phyloP scores from a whole-genome alignment of 1,140 invertebrate genomes.

The Papilio aristodemus region DNA sequence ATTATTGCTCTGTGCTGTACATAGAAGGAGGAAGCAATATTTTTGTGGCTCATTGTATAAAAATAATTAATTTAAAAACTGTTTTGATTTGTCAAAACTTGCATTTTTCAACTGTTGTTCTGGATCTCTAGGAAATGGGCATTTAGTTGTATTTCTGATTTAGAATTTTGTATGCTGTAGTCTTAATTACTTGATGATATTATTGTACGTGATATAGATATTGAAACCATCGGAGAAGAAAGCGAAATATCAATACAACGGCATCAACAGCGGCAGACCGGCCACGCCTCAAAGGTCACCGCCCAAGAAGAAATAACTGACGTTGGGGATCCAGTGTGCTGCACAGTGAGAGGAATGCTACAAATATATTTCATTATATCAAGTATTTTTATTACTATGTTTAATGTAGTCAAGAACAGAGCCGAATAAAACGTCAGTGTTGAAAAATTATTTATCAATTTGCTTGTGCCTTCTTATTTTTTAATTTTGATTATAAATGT shows the following conservation, averaged over 20 bases:
- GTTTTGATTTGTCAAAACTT: no score
- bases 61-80: no score
- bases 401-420: slow-evolving; percentile 66
- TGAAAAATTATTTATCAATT: slow-evolving; percentile 75
- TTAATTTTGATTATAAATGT: slow-evolving; percentile 65
- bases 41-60: no score
- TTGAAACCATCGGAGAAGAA: slow-evolving; percentile 99
- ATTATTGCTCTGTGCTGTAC: no score
- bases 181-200: background rate
- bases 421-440: slow-evolving; percentile 64
- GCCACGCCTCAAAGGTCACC: slow-evolving; percentile 93
- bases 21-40: no score
- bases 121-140: no score
- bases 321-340: slow-evolving; percentile 73
- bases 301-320: slow-evolving; percentile 89
- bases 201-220: slow-evolving; percentile 84
- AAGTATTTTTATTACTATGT: slow-evolving; percentile 73
- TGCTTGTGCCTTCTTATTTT: slow-evolving; percentile 76
- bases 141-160: no score
- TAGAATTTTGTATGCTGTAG: no score
- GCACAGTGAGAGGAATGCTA: slow-evolving; percentile 77
- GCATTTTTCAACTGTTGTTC: no score
- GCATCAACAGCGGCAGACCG: slow-evolving; percentile 89
- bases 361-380: slow-evolving; percentile 76
- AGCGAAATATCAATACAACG: slow-evolving; percentile 98